Base-by-base conservation (phyloP, 2,888 invertebrate species). In the Eupelmus urozonus region DNA sequence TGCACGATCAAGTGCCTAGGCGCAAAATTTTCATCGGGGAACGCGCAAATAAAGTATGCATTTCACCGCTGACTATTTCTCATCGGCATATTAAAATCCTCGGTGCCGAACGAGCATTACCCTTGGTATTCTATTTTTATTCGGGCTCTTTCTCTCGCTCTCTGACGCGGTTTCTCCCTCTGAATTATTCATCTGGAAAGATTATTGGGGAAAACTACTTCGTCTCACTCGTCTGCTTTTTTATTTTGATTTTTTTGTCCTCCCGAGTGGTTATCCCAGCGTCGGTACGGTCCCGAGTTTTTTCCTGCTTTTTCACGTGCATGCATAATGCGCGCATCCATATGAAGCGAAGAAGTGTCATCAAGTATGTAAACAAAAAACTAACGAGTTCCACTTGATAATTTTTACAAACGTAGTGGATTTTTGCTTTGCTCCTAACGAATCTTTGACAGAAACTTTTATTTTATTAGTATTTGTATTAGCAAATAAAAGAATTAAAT, bases 1-100 rank as follows among this genome's bases (percentile, higher is more conserved):
- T 34, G 34, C 49, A 13, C 13, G 49, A n/a, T n/a, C n/a, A n/a
- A n/a, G n/a, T n/a, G n/a, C n/a, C n/a, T n/a, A n/a, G n/a, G n/a
- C n/a, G n/a, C n/a, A n/a, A n/a, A n/a, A n/a, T n/a, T n/a, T n/a
- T n/a, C n/a, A n/a, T n/a, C n/a, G 16, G 16, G 1, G 40, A 18
- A 11, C 53, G 20, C 18, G 51, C 23, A 2, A n/a, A 16, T 60
- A 27, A 67, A 75, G 34, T 75, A 65, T 74, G 59, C 74, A 74
- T 59, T 40, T 42, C 79, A 3, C 81, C 81, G 82, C 74, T 73
- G 79, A 45, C 84, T 82, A 85, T 84, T 85, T 84, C 84, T 84
- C 84, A 82, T 82, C 63, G 69, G 70, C 74, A 79, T 77, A 76
- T 76, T 55, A 63, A 55, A 70, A 57, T 34, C 59, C 3, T 18